phyloP scores from a whole-genome alignment of 1,140 invertebrate species.

The Odontomachus brunneus region DNA sequence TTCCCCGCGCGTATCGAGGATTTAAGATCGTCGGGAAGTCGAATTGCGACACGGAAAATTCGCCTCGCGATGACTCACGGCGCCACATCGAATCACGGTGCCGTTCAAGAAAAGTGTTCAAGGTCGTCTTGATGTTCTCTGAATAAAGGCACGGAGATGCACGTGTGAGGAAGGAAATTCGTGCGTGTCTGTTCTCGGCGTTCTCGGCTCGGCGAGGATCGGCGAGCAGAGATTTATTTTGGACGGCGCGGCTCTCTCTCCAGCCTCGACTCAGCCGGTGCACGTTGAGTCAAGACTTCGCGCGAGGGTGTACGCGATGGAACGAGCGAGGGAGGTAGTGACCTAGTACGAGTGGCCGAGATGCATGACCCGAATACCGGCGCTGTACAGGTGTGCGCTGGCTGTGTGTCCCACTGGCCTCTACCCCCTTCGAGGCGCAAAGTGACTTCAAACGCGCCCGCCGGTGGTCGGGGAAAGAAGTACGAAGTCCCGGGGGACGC shows the following conservation, averaged over 20 bases:
- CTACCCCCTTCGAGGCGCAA: slow-evolving; percentile 68
- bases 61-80: too few relatives aligned
- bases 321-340: slow-evolving; percentile 76
- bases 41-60: too few relatives aligned
- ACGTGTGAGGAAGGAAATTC: neutral
- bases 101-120: too few relatives aligned
- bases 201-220: neutral
- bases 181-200: slow-evolving; percentile 18
- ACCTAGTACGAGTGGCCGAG: slow-evolving; percentile 83
- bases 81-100: too few relatives aligned
- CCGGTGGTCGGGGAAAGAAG: slow-evolving; percentile 54
- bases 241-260: neutral
- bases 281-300: slow-evolving; percentile 12
- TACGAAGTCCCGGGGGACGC: slow-evolving; percentile 60
- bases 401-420: slow-evolving; percentile 80
- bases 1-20: too few relatives aligned
- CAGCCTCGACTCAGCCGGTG: neutral
- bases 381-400: slow-evolving; percentile 77
- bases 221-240: neutral
- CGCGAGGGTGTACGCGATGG: slow-evolving; percentile 3
- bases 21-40: too few relatives aligned
- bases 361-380: slow-evolving; percentile 83
- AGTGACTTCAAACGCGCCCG: slow-evolving; percentile 51
- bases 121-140: too few relatives aligned
- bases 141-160: too few relatives aligned